Conservation (phyloP, 1,140 invertebrate species). For the Trissolcus basalis region DNA sequence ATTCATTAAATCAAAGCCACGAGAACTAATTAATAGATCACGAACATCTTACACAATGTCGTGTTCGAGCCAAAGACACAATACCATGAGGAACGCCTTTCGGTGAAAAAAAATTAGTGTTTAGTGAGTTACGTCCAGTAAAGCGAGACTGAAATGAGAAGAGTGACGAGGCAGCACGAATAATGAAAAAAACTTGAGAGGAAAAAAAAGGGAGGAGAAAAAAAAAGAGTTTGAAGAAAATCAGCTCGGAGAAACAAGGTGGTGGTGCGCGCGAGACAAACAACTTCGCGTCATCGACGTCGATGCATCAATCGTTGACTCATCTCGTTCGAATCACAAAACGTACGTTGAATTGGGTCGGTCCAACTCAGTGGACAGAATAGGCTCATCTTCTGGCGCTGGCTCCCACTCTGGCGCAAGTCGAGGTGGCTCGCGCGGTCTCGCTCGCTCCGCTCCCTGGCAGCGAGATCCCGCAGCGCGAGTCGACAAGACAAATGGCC, state of each 20-base stretch:
- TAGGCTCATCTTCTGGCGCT: conserved; percentile 26
- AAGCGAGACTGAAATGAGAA: conserved; percentile 52
- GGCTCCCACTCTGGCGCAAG: conserved; percentile 61
- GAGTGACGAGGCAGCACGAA: conserved; percentile 50
- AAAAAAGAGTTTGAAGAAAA: conserved; percentile 13
- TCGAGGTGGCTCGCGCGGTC: conserved; percentile 56
- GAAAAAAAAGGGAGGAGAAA: conserved; percentile 9
- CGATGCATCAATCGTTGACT: conserved; percentile 61
- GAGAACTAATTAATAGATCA: conserved; percentile 40
- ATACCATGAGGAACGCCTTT: conserved; percentile 2
- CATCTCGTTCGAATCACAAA: conserved; percentile 60
- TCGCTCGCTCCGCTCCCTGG: conserved; percentile 22
- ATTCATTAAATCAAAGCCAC: conserved; percentile 25
- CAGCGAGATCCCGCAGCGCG: conserved; percentile 68
- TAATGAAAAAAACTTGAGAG: conserved; percentile 1
- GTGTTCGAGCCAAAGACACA: no score
- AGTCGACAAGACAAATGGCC: conserved; percentile 73
- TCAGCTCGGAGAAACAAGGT: conserved; percentile 21
- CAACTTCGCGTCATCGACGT: conserved; percentile 56
- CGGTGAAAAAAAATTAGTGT: conserved; percentile 51
- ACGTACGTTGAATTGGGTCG: conserved; percentile 59
- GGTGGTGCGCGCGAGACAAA: conserved; percentile 45
- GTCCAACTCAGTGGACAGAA: conserved; percentile 55
- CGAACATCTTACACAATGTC: conserved; percentile 16
- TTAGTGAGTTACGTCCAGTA: conserved; percentile 34